These are phyloP conservation scores for Esperia sulphurella DNA, from an alignment of 2,888 invertebrate genomes.

Conservation along the genomic window DNA sequence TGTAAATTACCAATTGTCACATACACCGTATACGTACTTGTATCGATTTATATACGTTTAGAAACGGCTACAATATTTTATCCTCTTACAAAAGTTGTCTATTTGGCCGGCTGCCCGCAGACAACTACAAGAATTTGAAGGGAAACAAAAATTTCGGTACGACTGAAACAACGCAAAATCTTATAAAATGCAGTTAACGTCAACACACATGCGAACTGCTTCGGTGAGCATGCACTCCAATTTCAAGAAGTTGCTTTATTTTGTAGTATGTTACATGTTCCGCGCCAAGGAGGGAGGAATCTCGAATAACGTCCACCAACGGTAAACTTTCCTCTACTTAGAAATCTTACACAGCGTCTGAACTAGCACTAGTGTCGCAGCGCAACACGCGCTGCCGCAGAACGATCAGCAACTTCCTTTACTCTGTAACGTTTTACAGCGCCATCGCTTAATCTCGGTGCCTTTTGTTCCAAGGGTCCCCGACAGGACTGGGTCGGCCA, in stretches of 20 bases:
- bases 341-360: slow-evolving; percentile 27
- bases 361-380: neutral
- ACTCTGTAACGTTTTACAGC: slow-evolving; percentile 37
- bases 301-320: slow-evolving; percentile 38
- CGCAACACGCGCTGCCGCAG: slow-evolving; percentile 16
- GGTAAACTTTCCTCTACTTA: slow-evolving; percentile 38
- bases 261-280: slow-evolving; percentile 34
- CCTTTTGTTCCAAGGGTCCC: slow-evolving; percentile 42
- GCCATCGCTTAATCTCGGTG: slow-evolving; percentile 39
- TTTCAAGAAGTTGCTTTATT: slow-evolving; percentile 52
- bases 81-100: slow-evolving; percentile 59
- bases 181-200: slow-evolving; percentile 70
- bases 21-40: slow-evolving; percentile 31
- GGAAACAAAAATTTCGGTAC: slow-evolving; percentile 56
- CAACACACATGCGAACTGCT: slow-evolving; percentile 56
- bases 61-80: slow-evolving; percentile 51
- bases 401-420: slow-evolving; percentile 21
- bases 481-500: slow-evolving; percentile 29
- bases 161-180: slow-evolving; percentile 63
- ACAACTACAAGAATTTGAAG: slow-evolving; percentile 56
- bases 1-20: slow-evolving; percentile 24
- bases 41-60: slow-evolving; percentile 52
- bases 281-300: slow-evolving; percentile 37
- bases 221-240: slow-evolving; percentile 42
- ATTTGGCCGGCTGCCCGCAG: slow-evolving; percentile 64